Percentiles rank a stretch among this genome's conserved stretches.
Evolutionary conservation across 1,140 invertebrate species (phyloP).

Genomic region (Drosophila mojavensis): DNA sequence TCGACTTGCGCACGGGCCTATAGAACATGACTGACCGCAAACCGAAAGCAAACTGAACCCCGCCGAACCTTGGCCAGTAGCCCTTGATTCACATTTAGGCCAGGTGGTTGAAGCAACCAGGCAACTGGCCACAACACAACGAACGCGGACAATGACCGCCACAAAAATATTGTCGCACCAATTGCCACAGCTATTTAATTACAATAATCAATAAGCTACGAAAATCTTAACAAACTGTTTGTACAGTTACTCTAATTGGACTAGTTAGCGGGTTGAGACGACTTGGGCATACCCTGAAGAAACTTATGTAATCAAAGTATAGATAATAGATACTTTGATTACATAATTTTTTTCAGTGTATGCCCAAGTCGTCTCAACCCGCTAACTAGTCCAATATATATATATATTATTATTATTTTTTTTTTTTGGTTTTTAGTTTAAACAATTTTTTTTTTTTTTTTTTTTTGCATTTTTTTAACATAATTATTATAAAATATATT

Average conservation of each 20-base stretch:
- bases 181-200: slow-evolving; percentile 26
- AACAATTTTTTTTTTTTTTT: no score
- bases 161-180: slow-evolving; percentile 9
- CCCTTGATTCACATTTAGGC: slow-evolving; percentile 14
- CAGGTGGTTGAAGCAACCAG: slow-evolving; percentile 35
- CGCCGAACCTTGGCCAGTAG: slow-evolving; percentile 1
- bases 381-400: background rate
- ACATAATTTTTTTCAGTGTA: no score
- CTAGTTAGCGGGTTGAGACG: background rate
- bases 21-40: slow-evolving; percentile 68
- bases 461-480: no score
- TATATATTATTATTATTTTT: no score
- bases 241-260: background rate
- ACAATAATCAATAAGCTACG: slow-evolving; percentile 31
- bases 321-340: no score
- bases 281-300: background rate
- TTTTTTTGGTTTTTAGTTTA: no score
- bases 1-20: slow-evolving; percentile 47
- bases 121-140: slow-evolving; percentile 73
- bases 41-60: slow-evolving; percentile 60
- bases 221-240: slow-evolving; percentile 8
- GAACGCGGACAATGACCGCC: slow-evolving; percentile 19
- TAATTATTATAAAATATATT: no score
- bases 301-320: no score
- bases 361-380: background rate